Base-by-base conservation (phyloP, 2,888 invertebrate species). In the Oscheius myriophilus region DNA sequence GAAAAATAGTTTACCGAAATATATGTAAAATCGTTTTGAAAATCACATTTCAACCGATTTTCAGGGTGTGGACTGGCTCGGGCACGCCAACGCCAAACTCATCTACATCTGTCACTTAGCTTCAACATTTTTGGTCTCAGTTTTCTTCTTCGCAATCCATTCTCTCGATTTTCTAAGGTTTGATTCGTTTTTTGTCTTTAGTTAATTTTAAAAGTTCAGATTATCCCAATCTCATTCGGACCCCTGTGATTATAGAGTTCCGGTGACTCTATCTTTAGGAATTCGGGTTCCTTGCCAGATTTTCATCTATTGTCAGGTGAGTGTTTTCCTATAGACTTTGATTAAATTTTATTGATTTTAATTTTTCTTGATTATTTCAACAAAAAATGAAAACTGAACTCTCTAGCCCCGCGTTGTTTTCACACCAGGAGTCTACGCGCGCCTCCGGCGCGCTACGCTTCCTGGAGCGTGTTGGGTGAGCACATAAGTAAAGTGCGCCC, bases 301-400 rank as follows among this genome's bases (percentile, higher is more conserved):
- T 1, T 58, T 58, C 58, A 58, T 58, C 23, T 58, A 58, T 43
- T 14, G 42, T 12, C 58, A 58, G 58, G 58, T 58, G n/a, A 14
- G 43, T 18, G 11, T 18, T n/a, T n/a, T n/a, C n/a, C n/a, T n/a
- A n/a, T n/a, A n/a, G n/a, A n/a, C n/a, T n/a, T n/a, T n/a, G n/a
- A n/a, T n/a, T n/a, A n/a, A n/a, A n/a, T n/a, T n/a, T n/a, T n/a
- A n/a, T n/a, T n/a, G n/a, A n/a, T n/a, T n/a, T n/a, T n/a, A n/a
- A n/a, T n/a, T n/a, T n/a, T n/a, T n/a, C n/a, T n/a, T n/a, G n/a
- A n/a, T n/a, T n/a, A n/a, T n/a, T n/a, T n/a, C n/a, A n/a, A n/a
- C n/a, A n/a, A n/a, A n/a, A n/a, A n/a, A n/a, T n/a, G n/a, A n/a
- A n/a, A n/a, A n/a, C n/a, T n/a, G n/a, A n/a, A n/a, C n/a, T n/a